These are phyloP conservation scores for Melanotaenia boesemani DNA, from an alignment of 2,797 vertebrate species.

Conservation along the genomic window DNA sequence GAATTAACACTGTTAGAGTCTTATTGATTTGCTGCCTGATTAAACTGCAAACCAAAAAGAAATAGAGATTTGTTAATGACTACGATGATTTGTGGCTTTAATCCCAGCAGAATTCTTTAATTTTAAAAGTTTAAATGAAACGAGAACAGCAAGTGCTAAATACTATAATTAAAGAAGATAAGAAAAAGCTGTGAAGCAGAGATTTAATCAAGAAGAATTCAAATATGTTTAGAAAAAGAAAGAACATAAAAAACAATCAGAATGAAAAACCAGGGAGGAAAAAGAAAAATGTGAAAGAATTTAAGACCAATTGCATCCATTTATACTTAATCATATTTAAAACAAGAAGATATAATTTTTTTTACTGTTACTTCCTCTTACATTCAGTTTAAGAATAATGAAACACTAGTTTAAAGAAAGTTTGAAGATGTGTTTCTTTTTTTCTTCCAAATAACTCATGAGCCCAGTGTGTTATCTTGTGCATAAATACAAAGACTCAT, in stretches of 20 bases:
- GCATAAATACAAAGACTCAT: background rate
- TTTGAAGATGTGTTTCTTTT: conserved; percentile 31
- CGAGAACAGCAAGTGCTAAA: conserved; percentile 56
- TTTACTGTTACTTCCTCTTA: background rate
- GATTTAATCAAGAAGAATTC: conserved; percentile 49
- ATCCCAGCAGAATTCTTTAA: conserved; percentile 47
- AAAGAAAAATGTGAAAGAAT: conserved; percentile 1
- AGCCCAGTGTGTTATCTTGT: background rate
- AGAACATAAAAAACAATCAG: conserved; percentile 2
- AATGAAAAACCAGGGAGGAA: conserved; percentile 1
- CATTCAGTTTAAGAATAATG: conserved; percentile 8
- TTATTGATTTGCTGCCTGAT: conserved; percentile 59
- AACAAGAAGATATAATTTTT: conserved; percentile 12
- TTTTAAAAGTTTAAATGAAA: conserved; percentile 49
- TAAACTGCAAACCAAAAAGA: conserved; percentile 46
- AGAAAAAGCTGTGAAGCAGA: conserved; percentile 28
- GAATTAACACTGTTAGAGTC: conserved; percentile 49
- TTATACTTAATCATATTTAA: conserved; percentile 28
- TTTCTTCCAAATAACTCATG: conserved; percentile 13
- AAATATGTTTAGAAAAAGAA: conserved; percentile 36
- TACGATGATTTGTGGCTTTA: conserved; percentile 55
- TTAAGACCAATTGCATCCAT: conserved; percentile 38
- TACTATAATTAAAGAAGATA: conserved; percentile 62
- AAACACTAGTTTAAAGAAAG: background rate
- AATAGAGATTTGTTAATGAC: conserved; percentile 58